Evolutionary conservation across 2,888 invertebrate genomes (phyloP), one percentile per base, ranked within the genome.

Genomic region (Megalurothrips usitatus): DNA sequence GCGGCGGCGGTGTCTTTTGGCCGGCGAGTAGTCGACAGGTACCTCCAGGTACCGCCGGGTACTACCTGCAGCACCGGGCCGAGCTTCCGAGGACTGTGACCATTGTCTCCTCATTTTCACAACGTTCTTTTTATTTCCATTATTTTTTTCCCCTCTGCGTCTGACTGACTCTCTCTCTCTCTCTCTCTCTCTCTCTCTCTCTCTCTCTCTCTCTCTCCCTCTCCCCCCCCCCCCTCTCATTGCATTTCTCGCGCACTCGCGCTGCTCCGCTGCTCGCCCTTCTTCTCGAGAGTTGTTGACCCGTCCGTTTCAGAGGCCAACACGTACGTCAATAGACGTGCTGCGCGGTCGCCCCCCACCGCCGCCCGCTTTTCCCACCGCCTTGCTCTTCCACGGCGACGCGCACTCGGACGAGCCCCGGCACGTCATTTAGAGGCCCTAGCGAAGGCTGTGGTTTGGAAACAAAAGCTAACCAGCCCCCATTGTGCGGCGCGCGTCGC

Each of bases 81-180:
- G 26, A 23, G 68, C 68, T 75, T 23, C 58, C 58, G 58, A 58
- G 58, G 11, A 58, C 58, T 75, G 68, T 12, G 26, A 75, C 68
- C 68, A 75, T 75, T 75, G 68, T 26, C 68, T 75, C 68, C 68
- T 26, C 68, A 75, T 75, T 75, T 75, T 75, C 68, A 75, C 68
- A 75, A 75, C 68, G 68, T 75, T 75, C 26, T 26, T 75, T 26
- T 75, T 26, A 75, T 75, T 23, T 58, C 58, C 58, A 58, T 6
- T 6, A 58, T 58, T 58, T 17, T 12, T 17, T 58, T 58, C 52
- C 8, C n/a, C n/a, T n/a, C n/a, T n/a, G n/a, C n/a, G n/a, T n/a
- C n/a, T n/a, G n/a, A n/a, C n/a, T n/a, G n/a, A n/a, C 34, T 43
- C 34, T 43, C 34, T 43, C 34, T 6, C 34, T 43, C 34, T 43